phyloP scores from a whole-genome alignment of 2,888 invertebrate genomes.

The Herminia tarsipennalis region DNA sequence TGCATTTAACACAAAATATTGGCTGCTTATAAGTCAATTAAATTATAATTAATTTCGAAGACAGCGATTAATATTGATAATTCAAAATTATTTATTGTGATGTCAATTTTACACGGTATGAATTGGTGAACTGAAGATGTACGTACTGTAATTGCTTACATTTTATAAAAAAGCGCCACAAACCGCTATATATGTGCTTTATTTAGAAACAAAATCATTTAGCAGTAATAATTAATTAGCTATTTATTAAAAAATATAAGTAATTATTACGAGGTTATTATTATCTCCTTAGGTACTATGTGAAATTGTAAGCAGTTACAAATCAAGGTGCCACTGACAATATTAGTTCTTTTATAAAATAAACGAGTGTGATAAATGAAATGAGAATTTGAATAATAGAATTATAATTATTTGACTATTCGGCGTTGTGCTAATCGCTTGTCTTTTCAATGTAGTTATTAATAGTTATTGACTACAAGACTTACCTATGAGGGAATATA shows the following conservation, averaged over 20 bases:
- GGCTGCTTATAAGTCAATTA: slow-evolving; percentile 45
- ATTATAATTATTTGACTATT: slow-evolving; percentile 42
- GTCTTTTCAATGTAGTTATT: slow-evolving; percentile 42
- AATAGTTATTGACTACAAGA: slow-evolving; percentile 42
- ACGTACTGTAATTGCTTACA: slow-evolving; percentile 40
- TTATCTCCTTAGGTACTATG: slow-evolving; percentile 33
- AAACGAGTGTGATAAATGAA: slow-evolving; percentile 43
- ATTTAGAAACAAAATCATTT: slow-evolving; percentile 18
- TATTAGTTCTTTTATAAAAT: slow-evolving; percentile 67
- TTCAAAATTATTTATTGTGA: slow-evolving; percentile 25
- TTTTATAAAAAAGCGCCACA: slow-evolving; percentile 18
- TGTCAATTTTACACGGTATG: slow-evolving; percentile 19
- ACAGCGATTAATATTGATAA: slow-evolving; percentile 26
- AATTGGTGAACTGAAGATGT: slow-evolving; percentile 6
- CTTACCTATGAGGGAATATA: slow-evolving; percentile 43
- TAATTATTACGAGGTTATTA: slow-evolving; percentile 24
- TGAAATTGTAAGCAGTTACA: slow-evolving; percentile 51
- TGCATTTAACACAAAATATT: slow-evolving; percentile 38
- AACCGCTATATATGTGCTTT: slow-evolving; percentile 6
- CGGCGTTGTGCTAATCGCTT: slow-evolving; percentile 46
- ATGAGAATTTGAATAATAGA: slow-evolving; percentile 40
- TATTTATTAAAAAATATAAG: background rate
- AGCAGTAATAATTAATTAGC: slow-evolving; percentile 9
- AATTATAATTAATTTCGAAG: slow-evolving; percentile 22
- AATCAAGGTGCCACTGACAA: slow-evolving; percentile 76